Evolutionary conservation across 30 jellyfish, hydroid and myxozoan species (phyloP).

Genomic region (Aurelia sp.): DNA sequence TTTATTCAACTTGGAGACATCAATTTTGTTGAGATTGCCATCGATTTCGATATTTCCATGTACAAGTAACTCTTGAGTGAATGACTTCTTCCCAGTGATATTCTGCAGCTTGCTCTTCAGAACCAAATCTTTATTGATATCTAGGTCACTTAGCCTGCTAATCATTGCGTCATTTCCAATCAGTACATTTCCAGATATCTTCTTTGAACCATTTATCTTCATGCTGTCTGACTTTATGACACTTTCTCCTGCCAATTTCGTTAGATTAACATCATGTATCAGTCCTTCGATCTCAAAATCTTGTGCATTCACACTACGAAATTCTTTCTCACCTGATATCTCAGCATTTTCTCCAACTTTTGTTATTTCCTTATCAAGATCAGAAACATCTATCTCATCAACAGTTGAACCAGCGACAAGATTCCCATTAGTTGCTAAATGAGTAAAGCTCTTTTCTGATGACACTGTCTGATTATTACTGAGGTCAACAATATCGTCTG

Average conservation of each 20-base stretch:
- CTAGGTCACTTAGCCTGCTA: constrained; percentile 36
- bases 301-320: constrained; percentile 1
- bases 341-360: constrained; percentile 19
- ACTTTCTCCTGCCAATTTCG: constrained; percentile 15
- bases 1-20: constrained; percentile 35
- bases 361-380: constrained; percentile 14
- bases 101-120: constrained; percentile 20
- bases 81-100: constrained; percentile 45
- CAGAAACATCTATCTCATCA: constrained; percentile 60
- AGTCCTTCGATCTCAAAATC: constrained; percentile 23
- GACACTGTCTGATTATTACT: constrained; percentile 59
- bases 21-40: constrained; percentile 33
- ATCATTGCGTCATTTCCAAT: constrained; percentile 2
- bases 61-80: not conserved
- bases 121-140: constrained; percentile 58
- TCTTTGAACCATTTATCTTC: constrained; percentile 17
- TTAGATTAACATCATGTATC: constrained; percentile 22
- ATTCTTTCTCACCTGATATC: constrained; percentile 2
- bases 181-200: constrained; percentile 30
- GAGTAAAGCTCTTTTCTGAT: constrained; percentile 36
- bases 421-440: constrained; percentile 4
- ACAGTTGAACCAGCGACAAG: constrained; percentile 55
- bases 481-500: constrained; percentile 70
- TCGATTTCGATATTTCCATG: constrained; percentile 33
- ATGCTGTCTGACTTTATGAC: constrained; percentile 38